phyloP scores from a whole-genome alignment of 2,888 invertebrate species.

The Xestia ashworthii region DNA sequence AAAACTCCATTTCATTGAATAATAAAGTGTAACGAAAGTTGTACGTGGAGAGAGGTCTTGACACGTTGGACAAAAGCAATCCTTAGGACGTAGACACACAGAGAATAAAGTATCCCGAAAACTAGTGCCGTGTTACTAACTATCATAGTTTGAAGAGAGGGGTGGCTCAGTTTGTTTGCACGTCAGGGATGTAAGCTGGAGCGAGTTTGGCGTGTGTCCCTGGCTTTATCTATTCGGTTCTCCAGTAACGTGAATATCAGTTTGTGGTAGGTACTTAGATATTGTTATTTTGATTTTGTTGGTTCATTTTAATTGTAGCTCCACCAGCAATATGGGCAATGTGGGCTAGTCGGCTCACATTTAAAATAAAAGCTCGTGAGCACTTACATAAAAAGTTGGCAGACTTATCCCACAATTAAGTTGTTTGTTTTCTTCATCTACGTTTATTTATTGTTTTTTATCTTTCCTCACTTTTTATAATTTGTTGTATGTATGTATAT shows the following conservation, averaged over 20 bases:
- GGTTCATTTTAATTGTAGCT: neutral
- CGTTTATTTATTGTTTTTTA: too few relatives aligned
- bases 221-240: slow-evolving; percentile 6
- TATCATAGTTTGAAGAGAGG: slow-evolving; percentile 34
- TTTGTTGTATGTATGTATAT: too few relatives aligned
- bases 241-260: neutral
- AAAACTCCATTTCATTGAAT: slow-evolving; percentile 58
- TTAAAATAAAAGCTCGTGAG: too few relatives aligned
- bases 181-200: slow-evolving; percentile 24
- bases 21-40: slow-evolving; percentile 52
- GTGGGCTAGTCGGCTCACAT: too few relatives aligned
- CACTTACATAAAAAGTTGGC: too few relatives aligned
- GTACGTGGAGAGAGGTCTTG: slow-evolving; percentile 44
- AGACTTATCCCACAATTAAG: too few relatives aligned
- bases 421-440: too few relatives aligned
- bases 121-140: slow-evolving; percentile 21
- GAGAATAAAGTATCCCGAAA: slow-evolving; percentile 41
- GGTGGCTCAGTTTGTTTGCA: slow-evolving; percentile 20
- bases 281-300: slow-evolving; percentile 3
- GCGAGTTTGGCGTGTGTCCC: slow-evolving; percentile 25
- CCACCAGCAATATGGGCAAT: too few relatives aligned
- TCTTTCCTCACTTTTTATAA: too few relatives aligned
- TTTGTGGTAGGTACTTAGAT: neutral
- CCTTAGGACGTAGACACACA: slow-evolving; percentile 32
- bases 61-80: slow-evolving; percentile 56